Evolutionary conservation across 2,888 invertebrate genomes (phyloP), one percentile per base, ranked within the genome.

Genomic region (Sminthurinus aureus): DNA sequence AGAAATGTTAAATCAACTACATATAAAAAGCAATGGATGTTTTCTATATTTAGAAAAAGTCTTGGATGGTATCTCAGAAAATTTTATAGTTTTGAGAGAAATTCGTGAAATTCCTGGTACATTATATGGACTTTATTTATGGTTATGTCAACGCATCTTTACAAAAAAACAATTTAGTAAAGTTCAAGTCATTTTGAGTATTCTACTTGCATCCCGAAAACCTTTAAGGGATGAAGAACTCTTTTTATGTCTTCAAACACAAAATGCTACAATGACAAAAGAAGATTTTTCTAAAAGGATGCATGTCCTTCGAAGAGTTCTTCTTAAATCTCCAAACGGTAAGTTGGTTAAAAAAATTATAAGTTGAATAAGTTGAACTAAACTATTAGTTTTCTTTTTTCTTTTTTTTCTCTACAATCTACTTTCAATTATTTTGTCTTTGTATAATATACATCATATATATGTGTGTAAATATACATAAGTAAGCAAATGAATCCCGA

Each of bases 11-110:
- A 98, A 98, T 91, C 97, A 98, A 89, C 92, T 98, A 69, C 95
- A 98, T 89, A 98, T 98, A 89, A 98, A 98, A 91, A 97, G 97
- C 89, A 98, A 98, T 89, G 98, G 98, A 0, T 97, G 96, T 89
- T 94, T 97, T 86, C 92, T 97, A 4, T 97, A 96, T 89, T 90
- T 96, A 85, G 96, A 96, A 90, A 95, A 96, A 91, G 94, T 97
- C 0, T 90, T 98, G 75, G 97, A 98, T 89, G 98, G 98, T 0
- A 96, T 98, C 0, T 95, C 96, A 0, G 97, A 98, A 89, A 96
- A 95, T 82, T 98, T 97, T 90, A 96, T 98, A 87, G 96, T 96
- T 12, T 91, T 98, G 58, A 92, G 98, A 0, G 96, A 97, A 90
- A 96, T 98, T 26, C 93, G 96, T 38, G 96, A 98, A 89, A 98